Evolutionary conservation across 2,113 vertebrate species (phyloP).

Genomic region (Sylvicapra grimmia): DNA sequence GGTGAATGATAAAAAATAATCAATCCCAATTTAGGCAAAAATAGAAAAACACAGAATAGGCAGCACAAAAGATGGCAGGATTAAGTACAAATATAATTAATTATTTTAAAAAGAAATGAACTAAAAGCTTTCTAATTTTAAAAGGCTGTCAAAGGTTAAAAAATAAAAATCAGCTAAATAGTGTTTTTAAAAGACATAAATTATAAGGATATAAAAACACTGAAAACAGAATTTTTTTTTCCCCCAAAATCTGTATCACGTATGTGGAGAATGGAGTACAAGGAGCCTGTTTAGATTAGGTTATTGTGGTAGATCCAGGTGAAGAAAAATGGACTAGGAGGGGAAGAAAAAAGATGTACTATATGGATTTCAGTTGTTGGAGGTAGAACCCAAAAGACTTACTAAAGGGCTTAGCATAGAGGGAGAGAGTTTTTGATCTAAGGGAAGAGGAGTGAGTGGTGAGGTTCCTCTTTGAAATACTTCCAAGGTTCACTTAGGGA

Average conservation of each 20-base stretch:
- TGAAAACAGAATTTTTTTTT: neutral
- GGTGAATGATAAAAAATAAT: neutral
- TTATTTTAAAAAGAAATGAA: conserved; percentile 15
- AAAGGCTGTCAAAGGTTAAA: conserved; percentile 4
- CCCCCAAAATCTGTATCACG: neutral
- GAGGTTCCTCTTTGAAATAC: neutral
- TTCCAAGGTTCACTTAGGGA: neutral
- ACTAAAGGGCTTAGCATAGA: neutral
- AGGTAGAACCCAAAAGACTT: neutral
- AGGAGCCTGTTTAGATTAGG: neutral
- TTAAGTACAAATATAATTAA: neutral
- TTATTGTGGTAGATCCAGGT: neutral
- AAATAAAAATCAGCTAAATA: neutral
- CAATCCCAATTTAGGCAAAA: neutral
- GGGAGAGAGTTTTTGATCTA: neutral
- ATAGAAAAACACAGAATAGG: neutral
- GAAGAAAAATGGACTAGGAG: neutral
- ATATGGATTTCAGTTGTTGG: neutral
- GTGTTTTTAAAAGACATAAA: neutral
- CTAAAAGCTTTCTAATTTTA: neutral
- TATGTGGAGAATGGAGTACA: neutral
- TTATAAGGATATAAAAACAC: neutral
- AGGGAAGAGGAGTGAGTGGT: neutral
- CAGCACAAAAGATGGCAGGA: neutral
- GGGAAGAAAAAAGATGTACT: neutral